A percentile compares a stretch with the other conserved stretches of the same genome.
Evolutionary conservation across 2,113 vertebrate genomes (phyloP).

Genomic region (Irena cyanogastra): DNA sequence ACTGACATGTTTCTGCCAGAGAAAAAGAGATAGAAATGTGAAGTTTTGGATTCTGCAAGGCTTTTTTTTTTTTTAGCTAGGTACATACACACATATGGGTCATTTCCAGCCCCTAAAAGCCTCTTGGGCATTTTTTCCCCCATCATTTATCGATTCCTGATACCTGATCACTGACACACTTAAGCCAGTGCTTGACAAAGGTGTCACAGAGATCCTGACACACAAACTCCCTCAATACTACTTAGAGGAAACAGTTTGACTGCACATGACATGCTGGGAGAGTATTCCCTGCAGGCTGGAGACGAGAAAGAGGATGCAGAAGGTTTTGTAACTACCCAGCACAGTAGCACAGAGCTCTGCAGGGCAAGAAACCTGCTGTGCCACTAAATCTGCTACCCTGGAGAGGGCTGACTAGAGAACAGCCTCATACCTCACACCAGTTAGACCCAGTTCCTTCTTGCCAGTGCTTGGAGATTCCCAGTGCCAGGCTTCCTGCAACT

Average conservation of each 20-base stretch:
- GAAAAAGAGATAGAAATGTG: neutral
- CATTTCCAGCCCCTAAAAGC: neutral
- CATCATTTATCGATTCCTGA: neutral
- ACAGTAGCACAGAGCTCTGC: neutral
- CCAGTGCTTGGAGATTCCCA: neutral
- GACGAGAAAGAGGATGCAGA: neutral
- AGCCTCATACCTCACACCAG: neutral
- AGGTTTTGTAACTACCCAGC: neutral
- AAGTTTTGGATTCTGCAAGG: neutral
- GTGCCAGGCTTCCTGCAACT: neutral
- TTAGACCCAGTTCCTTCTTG: neutral
- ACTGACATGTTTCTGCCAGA: neutral
- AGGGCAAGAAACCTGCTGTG: neutral
- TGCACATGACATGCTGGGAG: rapidly evolving
- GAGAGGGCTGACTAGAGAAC: neutral
- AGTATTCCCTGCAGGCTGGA: neutral
- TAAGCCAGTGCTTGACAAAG: neutral
- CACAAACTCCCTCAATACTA: rapidly evolving
- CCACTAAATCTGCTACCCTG: neutral
- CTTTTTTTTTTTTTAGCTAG: neutral
- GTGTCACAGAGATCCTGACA: neutral
- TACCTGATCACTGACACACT: neutral
- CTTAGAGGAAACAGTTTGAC: neutral
- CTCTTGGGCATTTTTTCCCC: neutral
- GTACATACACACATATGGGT: rapidly evolving